Percentiles rank a stretch among this genome's conserved stretches.
Evolutionary conservation across 2,113 vertebrate species (phyloP).

Genomic region (Grus americana): DNA sequence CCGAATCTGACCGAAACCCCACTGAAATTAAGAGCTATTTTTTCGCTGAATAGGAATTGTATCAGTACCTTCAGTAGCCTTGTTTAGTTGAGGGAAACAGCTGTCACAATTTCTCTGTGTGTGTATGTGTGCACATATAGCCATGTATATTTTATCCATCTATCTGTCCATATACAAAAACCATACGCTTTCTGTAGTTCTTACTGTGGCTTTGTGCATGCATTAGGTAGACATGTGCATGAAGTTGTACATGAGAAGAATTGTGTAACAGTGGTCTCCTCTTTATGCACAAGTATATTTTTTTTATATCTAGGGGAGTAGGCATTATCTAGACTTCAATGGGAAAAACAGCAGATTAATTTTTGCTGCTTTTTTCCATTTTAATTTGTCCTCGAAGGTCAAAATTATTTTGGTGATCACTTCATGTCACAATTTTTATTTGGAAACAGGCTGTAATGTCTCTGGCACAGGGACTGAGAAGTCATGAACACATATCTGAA

Average conservation of each 20-base stretch:
- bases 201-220: background rate
- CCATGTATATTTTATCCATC: background rate
- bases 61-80: background rate
- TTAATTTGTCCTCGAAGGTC: slow-evolving; percentile 37
- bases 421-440: slow-evolving; percentile 34
- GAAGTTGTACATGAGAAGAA: background rate
- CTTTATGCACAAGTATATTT: background rate
- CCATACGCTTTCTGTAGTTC: background rate
- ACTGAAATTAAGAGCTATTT: background rate
- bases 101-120: background rate
- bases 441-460: slow-evolving; percentile 2
- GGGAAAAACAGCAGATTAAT: background rate
- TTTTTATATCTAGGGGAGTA: background rate
- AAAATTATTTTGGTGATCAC: slow-evolving; percentile 40
- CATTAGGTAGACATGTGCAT: background rate
- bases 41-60: background rate
- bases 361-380: background rate
- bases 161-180: background rate
- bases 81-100: background rate
- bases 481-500: background rate
- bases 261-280: background rate
- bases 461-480: background rate
- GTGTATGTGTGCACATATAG: background rate
- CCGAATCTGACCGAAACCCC: background rate
- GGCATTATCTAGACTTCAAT: background rate